These are phyloP conservation scores for Antrozous pallidus DNA, from an alignment of 2,797 vertebrate species.

Conservation along the genomic window DNA sequence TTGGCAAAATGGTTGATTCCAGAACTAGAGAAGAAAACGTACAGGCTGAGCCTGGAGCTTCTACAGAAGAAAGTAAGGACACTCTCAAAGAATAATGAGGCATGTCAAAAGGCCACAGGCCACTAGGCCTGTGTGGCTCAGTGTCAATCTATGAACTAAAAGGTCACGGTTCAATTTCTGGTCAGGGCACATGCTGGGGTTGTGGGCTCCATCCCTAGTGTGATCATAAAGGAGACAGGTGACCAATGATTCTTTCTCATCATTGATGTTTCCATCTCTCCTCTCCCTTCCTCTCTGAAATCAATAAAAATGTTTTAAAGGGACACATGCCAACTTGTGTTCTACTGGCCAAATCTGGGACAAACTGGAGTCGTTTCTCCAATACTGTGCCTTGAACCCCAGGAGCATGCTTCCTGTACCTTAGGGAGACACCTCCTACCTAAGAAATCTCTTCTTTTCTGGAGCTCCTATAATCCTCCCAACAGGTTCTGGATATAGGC, in stretches of 20 bases:
- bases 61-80: neutral
- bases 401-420: neutral
- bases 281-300: too few relatives aligned
- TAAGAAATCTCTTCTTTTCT: neutral
- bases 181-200: too few relatives aligned
- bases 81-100: neutral
- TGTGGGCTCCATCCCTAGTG: too few relatives aligned
- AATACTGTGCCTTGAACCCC: conserved; percentile 31
- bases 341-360: neutral
- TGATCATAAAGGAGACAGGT: too few relatives aligned
- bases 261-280: too few relatives aligned
- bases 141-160: too few relatives aligned
- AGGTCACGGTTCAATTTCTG: too few relatives aligned
- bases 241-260: too few relatives aligned
- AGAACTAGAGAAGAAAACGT: neutral
- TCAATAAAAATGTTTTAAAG: neutral
- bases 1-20: conserved; percentile 17
- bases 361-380: neutral
- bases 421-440: neutral
- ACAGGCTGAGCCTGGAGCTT: neutral
- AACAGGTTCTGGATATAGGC: neutral
- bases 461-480: neutral
- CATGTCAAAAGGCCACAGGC: neutral
- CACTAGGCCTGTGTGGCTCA: neutral
- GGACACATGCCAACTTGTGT: neutral